Conservation (phyloP, 2,888 invertebrate genomes). For the Drosophila anomalata region DNA sequence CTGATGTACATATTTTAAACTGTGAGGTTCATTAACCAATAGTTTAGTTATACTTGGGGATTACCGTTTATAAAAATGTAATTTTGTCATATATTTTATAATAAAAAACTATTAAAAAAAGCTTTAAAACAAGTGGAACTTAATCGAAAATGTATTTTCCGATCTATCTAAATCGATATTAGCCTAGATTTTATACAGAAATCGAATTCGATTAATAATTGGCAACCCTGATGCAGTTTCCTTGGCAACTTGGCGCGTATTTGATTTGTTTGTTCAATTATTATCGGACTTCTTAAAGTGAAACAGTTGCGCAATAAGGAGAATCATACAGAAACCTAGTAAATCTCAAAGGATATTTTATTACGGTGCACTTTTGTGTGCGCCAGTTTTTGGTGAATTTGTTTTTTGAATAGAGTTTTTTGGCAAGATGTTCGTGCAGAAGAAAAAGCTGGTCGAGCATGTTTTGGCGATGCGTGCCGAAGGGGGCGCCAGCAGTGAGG, state of each 20-base stretch:
- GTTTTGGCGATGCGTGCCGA: slow-evolving; percentile 82
- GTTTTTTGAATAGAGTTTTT: slow-evolving; percentile 42
- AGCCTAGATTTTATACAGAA: not conserved
- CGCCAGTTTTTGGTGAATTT: slow-evolving; percentile 20
- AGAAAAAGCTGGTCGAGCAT: slow-evolving; percentile 82
- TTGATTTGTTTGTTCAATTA: slow-evolving; percentile 58
- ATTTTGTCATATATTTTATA: too few species aligned
- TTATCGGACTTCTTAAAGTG: slow-evolving; percentile 16
- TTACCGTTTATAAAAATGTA: too few species aligned
- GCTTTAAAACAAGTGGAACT: too few species aligned
- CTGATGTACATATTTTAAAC: too few species aligned
- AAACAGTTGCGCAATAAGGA: slow-evolving; percentile 20
- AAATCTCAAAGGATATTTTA: slow-evolving; percentile 48
- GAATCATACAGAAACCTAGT: slow-evolving; percentile 41
- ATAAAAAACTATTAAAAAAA: too few species aligned
- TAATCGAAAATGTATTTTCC: not conserved
- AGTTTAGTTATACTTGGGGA: too few species aligned
- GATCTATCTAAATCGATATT: not conserved
- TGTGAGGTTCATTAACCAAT: too few species aligned
- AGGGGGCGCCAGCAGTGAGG: slow-evolving; percentile 85
- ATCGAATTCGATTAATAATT: not conserved
- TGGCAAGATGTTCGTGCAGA: slow-evolving; percentile 86
- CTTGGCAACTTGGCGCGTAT: slow-evolving; percentile 20
- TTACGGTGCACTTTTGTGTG: slow-evolving; percentile 4
- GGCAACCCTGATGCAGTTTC: slow-evolving; percentile 4